Evolutionary conservation across 2,888 invertebrate genomes (phyloP).

Genomic region (Hoplodrina blanda): DNA sequence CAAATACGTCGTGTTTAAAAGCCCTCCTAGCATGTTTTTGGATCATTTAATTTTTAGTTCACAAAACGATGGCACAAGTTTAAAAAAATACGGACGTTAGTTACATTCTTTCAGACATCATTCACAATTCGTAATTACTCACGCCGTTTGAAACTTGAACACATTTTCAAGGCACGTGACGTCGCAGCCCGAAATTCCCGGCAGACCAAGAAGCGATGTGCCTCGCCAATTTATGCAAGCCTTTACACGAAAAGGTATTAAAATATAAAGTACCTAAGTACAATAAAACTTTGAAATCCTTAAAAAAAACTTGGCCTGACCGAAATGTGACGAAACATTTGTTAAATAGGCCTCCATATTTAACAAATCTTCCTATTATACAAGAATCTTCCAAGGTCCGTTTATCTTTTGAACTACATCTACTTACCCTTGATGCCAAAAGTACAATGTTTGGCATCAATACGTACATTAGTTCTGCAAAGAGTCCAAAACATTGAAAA

Average conservation of each 20-base stretch:
- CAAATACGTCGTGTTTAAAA: neutral
- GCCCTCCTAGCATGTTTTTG: neutral
- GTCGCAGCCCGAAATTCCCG: neutral
- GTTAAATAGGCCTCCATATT: too few species aligned
- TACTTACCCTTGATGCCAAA: neutral
- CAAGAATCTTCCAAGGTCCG: neutral
- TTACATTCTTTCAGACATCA: neutral
- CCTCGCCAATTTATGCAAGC: neutral
- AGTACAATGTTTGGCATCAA: neutral
- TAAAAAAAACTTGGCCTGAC: neutral
- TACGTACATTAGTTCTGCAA: constrained; percentile 5
- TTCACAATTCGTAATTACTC: neutral
- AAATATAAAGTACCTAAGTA: too few species aligned
- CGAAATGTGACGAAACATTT: neutral
- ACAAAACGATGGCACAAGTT: too few species aligned
- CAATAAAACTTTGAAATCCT: neutral
- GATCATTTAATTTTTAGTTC: too few species aligned
- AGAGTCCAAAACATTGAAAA: neutral
- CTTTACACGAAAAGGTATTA: neutral
- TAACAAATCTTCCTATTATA: too few species aligned
- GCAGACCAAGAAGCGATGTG: neutral
- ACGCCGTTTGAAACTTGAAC: neutral
- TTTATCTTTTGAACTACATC: neutral
- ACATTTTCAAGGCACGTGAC: neutral
- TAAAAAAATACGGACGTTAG: too few species aligned